These are phyloP conservation scores for Halcyon smyrnensis DNA, from an alignment of 2,797 vertebrate genomes.

Conservation along the genomic window DNA sequence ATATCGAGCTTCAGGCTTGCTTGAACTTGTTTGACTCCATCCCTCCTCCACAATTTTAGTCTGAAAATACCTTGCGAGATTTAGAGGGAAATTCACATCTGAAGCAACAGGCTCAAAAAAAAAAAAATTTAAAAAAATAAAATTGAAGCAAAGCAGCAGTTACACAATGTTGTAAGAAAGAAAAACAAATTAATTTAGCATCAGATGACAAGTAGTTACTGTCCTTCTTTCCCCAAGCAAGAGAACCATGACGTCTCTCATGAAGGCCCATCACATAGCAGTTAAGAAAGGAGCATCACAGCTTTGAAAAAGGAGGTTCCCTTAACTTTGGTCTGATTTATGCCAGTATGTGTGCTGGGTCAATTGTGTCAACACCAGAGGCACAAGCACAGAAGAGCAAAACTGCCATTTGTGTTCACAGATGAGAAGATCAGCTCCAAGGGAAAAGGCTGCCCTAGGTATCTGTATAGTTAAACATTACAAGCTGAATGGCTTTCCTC, in stretches of 20 bases:
- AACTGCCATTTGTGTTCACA: not conserved
- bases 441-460: not conserved
- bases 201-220: not conserved
- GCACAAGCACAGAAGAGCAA: not conserved
- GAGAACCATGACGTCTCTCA: not conserved
- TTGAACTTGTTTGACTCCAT: not conserved
- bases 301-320: not conserved
- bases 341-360: not conserved
- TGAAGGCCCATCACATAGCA: fast-evolving
- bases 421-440: not conserved
- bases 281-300: not conserved
- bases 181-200: not conserved
- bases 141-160: not conserved
- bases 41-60: not conserved
- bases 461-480: not conserved
- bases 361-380: fast-evolving
- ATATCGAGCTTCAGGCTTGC: not conserved
- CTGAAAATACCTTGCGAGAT: not conserved
- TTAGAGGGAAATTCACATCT: not conserved
- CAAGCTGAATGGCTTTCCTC: not conserved
- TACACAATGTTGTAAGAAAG: not conserved
- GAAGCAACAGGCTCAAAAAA: not conserved
- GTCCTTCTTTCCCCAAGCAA: not conserved
- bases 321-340: not conserved
- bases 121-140: not conserved